Base-by-base conservation (phyloP, 2,797 vertebrate genomes). In the Neomorphus geoffroyi region DNA sequence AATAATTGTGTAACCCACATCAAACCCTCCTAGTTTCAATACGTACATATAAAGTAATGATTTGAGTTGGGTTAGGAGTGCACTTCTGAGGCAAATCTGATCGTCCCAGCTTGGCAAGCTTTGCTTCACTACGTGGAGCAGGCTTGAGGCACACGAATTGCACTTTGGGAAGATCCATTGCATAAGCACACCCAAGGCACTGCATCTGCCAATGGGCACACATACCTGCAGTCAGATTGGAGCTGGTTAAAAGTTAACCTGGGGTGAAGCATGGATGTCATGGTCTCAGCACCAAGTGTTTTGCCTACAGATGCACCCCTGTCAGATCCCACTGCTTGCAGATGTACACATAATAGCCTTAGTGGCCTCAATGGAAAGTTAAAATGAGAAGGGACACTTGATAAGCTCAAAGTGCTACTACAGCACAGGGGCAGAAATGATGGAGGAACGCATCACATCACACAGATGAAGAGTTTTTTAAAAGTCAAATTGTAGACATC, bases 231-330 rank as follows among this genome's bases (percentile, higher is more conserved):
- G 6, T 28, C 22, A 18, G 43, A 4, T 22, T 57, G 53, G 27
- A 79, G 45, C 19, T 4, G 16, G 21, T 32, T 48, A 67, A 17
- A 62, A 51, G 10, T 51, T 58, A 43, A 43, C 24, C 7, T 0
- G 0, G 24, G 53, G 35, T 35, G 46, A 39, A 37, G 67, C 18
- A 19, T 1, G 6, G n/a, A 26, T 62, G 43, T 27, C 60, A 32
- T 3, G 24, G 57, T 35, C 54, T n/a, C 77, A 53, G 61, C 65
- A 62, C 18, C 39, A 32, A 13, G n/a, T 51, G 4, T 11, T 88
- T 58, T 56, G 48, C 50, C 35, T 56, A 8, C n/a, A 51, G 14
- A 30, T 2, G 2, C 18, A 7, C 0, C 2, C 11, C 37, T 61
- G 45, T 15, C 6, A 1, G 51, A n/a, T 30, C n/a, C 43, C 6